Base-by-base conservation (phyloP, 2,113 vertebrate species). In the Noctilio leporinus region DNA sequence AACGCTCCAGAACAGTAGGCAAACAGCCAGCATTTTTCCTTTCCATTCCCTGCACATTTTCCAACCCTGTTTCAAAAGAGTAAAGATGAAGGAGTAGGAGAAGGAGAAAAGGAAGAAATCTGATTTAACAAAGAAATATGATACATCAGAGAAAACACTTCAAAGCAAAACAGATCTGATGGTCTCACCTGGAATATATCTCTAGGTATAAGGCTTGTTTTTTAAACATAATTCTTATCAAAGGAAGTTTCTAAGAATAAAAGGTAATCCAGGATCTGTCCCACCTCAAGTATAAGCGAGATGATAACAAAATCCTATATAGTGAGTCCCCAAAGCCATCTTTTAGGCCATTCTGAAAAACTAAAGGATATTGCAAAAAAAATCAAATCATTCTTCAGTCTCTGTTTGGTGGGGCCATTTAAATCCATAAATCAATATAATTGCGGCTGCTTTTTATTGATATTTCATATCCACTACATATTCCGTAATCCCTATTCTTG, bases 191-290 rank as follows among this genome's bases (percentile, higher is more conserved):
- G 72, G 40, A 83, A 83, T 40, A 22, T 3, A 0, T 62, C 28
- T 72, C n/a, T 49, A 86, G 20, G 15, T 43, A 78, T 40, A 91
- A 59, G 22, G 10, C 11, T 84, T 83, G 35, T 10, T 28, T 33
- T 49, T 64, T 67, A 47, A 93, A 86, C 59, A 85, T 28, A 55
- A 1, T 67, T n/a, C 47, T 72, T 90, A 72, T 83, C 86, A 90
- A 93, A 95, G 47, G n/a, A 96, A 87, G 14, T 92, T 95, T n/a
- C 92, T 26, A 91, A 93, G 33, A 95, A 81, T 69, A 83, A 94
- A 85, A 82, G 28, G 22, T 17, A 81, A 47, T 45, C 55, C 40
- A 87, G 62, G 62, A 83, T 70, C 62, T 80, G 7, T 20, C 35
- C 47, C 16, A 83, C 33, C 47, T 89, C 47, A 88, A 75, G 43